Evolutionary conservation across 2,888 invertebrate species (phyloP).

Genomic region (Cynaeus angustus): DNA sequence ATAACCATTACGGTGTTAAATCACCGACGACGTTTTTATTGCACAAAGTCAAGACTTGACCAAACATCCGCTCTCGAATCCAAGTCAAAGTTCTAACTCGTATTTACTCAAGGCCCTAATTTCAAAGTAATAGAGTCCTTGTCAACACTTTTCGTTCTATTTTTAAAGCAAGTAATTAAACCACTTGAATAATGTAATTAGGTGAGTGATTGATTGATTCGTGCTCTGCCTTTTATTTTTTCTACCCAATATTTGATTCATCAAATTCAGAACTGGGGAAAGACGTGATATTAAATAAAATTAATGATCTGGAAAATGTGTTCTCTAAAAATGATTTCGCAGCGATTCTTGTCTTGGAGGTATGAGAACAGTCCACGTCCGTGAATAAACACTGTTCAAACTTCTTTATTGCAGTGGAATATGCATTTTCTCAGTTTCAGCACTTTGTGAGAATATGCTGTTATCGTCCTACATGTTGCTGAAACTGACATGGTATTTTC

Average conservation of each 20-base stretch:
- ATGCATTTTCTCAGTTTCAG: conserved; percentile 2
- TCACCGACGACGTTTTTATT: conserved; percentile 30
- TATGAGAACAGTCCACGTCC: neutral
- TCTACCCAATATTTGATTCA: conserved; percentile 12
- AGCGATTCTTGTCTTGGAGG: neutral
- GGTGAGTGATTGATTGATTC: conserved; percentile 2
- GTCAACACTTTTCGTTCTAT: neutral
- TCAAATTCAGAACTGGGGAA: conserved; percentile 6
- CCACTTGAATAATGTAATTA: neutral
- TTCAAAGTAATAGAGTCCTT: conserved; percentile 7
- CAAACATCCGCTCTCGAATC: conserved; percentile 12
- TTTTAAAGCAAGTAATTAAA: neutral
- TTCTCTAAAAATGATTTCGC: conserved; percentile 5
- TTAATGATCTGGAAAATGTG: conserved; percentile 19
- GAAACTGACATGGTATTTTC: conserved; percentile 6
- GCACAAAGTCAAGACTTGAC: conserved; percentile 15
- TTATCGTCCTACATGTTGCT: conserved; percentile 1
- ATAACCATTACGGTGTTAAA: conserved; percentile 41
- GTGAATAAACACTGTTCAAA: too few relatives aligned
- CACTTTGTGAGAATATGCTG: neutral
- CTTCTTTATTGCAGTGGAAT: neutral
- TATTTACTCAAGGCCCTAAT: conserved; percentile 2
- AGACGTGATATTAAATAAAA: conserved; percentile 21
- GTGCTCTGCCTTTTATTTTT: conserved; percentile 5
- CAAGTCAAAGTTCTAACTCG: conserved; percentile 9